Evolutionary conservation across 1,140 invertebrate species (phyloP), one percentile per base, ranked within the genome.

Genomic region (Drosophila truncata): DNA sequence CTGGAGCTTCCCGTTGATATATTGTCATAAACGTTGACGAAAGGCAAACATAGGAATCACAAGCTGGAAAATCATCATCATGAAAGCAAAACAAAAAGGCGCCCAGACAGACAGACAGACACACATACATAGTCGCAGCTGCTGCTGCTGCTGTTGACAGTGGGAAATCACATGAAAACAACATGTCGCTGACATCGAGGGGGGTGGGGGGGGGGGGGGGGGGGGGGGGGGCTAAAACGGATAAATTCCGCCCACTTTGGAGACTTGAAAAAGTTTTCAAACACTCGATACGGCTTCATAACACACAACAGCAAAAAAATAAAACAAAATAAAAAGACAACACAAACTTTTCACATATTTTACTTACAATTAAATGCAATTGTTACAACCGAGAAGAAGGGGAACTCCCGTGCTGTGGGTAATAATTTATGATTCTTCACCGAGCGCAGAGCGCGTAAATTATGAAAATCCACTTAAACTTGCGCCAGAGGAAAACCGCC

Each of bases 391-490:
- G 11, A 20, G 31, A 29, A 52, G 44, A 62, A 44, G 50, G 67
- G 52, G 71, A 62, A 46, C 55, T 58, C 41, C 27, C 37, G 61
- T 29, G 44, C 13, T 13, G 31, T 13, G 27, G 41, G 23, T 63
- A 74, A 87, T 88, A 90, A 85, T 90, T 90, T 91, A 90, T 91
- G 78, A 82, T 80, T 90, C 80, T 57, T 73, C 77, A 62, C 49
- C 72, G 59, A 60, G 78, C 59, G 52, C 81, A 52, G 47, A 79
- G 74, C 70, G 86, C 85, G 86, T 90, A 90, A 90, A 91, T 90
- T 91, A 90, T 85, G 86, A 90, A 90, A 90, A 90, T 91, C 85
- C 87, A 90, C 85, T 90, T 91, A 85, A 90, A 90, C 78, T 88
- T 90, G 80, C 61, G 74, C 60, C 77, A 33, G 41, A 25, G 33